Evolutionary conservation across 2,113 vertebrate genomes (phyloP), one percentile per base, ranked within the genome.

Genomic region (Daubentonia madagascariensis): DNA sequence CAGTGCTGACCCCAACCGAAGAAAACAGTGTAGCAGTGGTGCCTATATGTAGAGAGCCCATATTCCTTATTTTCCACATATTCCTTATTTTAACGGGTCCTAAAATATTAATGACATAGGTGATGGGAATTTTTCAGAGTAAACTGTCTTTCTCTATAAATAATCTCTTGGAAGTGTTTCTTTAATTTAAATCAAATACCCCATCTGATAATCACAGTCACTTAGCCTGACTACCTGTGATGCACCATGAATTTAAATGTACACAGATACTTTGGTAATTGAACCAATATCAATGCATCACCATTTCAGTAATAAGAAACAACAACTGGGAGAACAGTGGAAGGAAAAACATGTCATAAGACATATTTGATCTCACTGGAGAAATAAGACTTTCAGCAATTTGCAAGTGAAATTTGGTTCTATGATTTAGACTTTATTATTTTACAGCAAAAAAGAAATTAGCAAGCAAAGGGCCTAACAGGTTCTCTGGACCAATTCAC

Each of bases 381-480:
- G 96, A 98, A 97, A 96, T 97, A 96, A 97, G 67, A 96, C 87
- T 94, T 95, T 63, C 63, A 86, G 92, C 54, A 95, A 97, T 97
- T 91, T 98, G 96, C 91, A 97, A 98, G 97, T 93, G 83, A 98
- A 98, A 97, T 97, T 97, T 95, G 88, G 75, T 89, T 97, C 30
- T 94, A 63, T 54, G 85, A 94, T 93, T 96, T 85, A 95, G 87
- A 59, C 86, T 96, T 96, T 96, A 98, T 95, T 98, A 98, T 96
- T 97, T 98, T 75, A 85, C 30, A 70, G 94, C 75, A 88, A 96
- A 96, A 94, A 95, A 91, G 45, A 92, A 95, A 97, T 97, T 93
- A 97, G 91, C 78, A 98, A 84, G 93, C 81, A 50, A 93, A 96
- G 63, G 83, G 37, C 83, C 32, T 61, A 85, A 94, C 17, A n/a